phyloP scores from a whole-genome alignment of 2,113 vertebrate genomes.

The Erinaceus europaeus region DNA sequence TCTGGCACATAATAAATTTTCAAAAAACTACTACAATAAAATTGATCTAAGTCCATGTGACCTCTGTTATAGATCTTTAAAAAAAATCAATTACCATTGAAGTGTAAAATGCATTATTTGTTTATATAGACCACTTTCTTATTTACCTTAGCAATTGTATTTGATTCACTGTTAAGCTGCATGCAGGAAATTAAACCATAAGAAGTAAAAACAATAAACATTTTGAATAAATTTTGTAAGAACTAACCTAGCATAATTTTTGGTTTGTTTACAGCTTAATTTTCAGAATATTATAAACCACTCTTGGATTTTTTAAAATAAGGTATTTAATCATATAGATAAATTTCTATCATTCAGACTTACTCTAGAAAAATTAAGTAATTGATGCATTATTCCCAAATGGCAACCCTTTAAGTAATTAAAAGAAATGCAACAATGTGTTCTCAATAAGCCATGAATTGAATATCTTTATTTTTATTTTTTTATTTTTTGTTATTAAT shows the following conservation, averaged over 20 bases:
- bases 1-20: background rate
- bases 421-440: background rate
- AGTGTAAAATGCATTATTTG: background rate
- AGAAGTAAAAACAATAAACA: background rate
- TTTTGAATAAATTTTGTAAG: background rate
- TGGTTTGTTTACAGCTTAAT: background rate
- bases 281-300: background rate
- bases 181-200: background rate
- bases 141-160: background rate
- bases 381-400: background rate
- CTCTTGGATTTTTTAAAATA: background rate
- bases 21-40: background rate
- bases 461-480: background rate
- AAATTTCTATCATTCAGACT: background rate
- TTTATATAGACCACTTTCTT: background rate
- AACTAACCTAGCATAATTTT: background rate
- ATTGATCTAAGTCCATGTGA: background rate
- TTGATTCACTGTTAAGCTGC: background rate
- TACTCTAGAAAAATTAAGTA: background rate
- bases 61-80: background rate
- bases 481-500: too few species aligned
- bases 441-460: background rate
- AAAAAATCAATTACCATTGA: slow-evolving; percentile 7
- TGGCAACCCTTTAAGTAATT: background rate
- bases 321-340: background rate